Conservation (phyloP, 1,140 invertebrate genomes). For the Xylocopa sonorina region DNA sequence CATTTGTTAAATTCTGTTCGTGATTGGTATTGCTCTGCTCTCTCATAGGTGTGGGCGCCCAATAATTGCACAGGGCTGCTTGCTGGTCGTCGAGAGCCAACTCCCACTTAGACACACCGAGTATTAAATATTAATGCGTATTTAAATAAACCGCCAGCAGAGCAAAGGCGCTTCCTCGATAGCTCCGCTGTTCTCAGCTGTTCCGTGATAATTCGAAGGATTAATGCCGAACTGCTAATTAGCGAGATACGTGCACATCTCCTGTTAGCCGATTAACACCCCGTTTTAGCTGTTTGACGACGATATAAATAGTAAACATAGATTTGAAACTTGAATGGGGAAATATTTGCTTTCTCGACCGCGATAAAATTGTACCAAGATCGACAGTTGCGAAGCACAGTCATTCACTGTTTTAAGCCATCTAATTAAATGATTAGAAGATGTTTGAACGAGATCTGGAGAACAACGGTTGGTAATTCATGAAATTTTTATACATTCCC, state of each 20-base stretch:
- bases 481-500: no score
- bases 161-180: conserved; percentile 53
- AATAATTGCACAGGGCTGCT: conserved; percentile 75
- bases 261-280: background rate
- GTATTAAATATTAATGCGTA: conserved; percentile 78
- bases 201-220: background rate
- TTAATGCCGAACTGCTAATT: background rate
- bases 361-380: no score
- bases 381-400: no score
- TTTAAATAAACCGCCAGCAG: conserved; percentile 73
- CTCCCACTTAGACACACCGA: conserved; percentile 74
- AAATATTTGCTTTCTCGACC: background rate
- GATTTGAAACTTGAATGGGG: no score
- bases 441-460: no score
- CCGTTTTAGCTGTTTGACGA: background rate
- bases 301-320: background rate
- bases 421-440: no score
- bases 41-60: conserved; percentile 61
- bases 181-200: background rate
- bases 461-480: no score
- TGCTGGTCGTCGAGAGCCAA: conserved; percentile 60
- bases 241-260: conserved; percentile 17
- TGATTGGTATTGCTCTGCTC: conserved; percentile 9
- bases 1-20: conserved; percentile 33
- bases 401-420: no score